Percentiles rank a stretch among this genome's conserved stretches.
These are phyloP conservation scores for Pollenia amentaria DNA, from an alignment of 2,888 invertebrate genomes.

Conservation along the genomic window DNA sequence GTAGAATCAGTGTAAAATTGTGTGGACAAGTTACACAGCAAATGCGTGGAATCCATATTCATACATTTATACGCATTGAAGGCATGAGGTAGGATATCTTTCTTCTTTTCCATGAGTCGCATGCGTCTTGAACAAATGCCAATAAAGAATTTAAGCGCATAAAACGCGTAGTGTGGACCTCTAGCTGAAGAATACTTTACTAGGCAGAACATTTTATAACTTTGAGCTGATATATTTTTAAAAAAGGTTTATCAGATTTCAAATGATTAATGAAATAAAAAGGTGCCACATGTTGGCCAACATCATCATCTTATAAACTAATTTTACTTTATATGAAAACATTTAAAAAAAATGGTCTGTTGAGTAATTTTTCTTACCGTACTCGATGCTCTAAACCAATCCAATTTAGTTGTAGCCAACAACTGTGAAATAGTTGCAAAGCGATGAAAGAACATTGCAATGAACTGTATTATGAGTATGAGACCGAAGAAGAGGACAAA, in stretches of 20 bases:
- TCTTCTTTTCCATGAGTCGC: too few relatives aligned
- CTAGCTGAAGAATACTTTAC: too few relatives aligned
- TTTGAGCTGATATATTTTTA: too few relatives aligned
- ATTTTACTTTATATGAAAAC: slow-evolving; percentile 43
- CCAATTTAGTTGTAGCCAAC: slow-evolving; percentile 88
- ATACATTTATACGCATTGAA: too few relatives aligned
- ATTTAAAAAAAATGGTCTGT: slow-evolving; percentile 18
- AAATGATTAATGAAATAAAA: neutral
- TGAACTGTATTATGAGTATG: slow-evolving; percentile 89
- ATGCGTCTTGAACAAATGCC: too few relatives aligned
- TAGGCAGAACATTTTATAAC: too few relatives aligned
- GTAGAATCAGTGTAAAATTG: too few relatives aligned
- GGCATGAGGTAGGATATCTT: too few relatives aligned
- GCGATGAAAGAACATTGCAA: slow-evolving; percentile 91
- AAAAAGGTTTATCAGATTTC: neutral
- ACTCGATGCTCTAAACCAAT: slow-evolving; percentile 83
- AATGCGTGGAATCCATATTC: too few relatives aligned
- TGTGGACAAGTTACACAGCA: too few relatives aligned
- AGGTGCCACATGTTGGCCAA: neutral
- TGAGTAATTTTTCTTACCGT: slow-evolving; percentile 76
- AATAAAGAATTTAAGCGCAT: too few relatives aligned
- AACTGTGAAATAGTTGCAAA: slow-evolving; percentile 91
- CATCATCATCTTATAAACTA: slow-evolving; percentile 6
- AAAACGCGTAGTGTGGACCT: too few relatives aligned
- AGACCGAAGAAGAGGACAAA: slow-evolving; percentile 90